Conservation (phyloP, 2,888 invertebrate species). For the Julus scanicus region DNA sequence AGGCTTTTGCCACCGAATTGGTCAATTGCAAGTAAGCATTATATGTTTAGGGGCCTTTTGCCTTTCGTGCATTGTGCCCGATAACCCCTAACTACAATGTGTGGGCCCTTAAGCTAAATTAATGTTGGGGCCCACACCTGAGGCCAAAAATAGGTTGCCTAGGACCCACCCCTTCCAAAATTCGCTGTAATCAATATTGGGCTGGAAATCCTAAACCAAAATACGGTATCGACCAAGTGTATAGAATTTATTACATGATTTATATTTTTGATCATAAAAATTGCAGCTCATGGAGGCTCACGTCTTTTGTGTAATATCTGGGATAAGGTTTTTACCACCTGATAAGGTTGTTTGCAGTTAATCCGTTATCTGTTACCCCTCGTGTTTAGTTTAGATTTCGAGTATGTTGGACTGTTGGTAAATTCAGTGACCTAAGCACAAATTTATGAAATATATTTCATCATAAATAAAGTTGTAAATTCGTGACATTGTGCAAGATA, state of each 20-base stretch:
- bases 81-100: too few species aligned
- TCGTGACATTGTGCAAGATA: background rate
- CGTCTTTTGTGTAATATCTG: background rate
- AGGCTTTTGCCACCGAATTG: slow-evolving; percentile 84
- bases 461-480: background rate
- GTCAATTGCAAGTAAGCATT: slow-evolving; percentile 79
- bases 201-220: too few species aligned
- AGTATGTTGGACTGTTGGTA: background rate
- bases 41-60: background rate
- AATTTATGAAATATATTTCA: background rate
- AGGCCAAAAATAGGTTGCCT: too few species aligned
- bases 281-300: background rate
- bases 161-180: too few species aligned
- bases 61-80: too few species aligned
- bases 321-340: background rate
- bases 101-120: too few species aligned
- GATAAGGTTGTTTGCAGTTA: background rate
- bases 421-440: background rate
- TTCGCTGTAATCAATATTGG: too few species aligned
- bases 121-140: too few species aligned
- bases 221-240: too few species aligned
- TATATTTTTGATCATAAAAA: too few species aligned
- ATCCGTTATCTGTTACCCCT: background rate
- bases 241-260: too few species aligned
- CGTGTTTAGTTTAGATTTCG: background rate